These are phyloP conservation scores for Acanthurus lineatus DNA, from an alignment of 2,797 vertebrate species.

Conservation along the genomic window DNA sequence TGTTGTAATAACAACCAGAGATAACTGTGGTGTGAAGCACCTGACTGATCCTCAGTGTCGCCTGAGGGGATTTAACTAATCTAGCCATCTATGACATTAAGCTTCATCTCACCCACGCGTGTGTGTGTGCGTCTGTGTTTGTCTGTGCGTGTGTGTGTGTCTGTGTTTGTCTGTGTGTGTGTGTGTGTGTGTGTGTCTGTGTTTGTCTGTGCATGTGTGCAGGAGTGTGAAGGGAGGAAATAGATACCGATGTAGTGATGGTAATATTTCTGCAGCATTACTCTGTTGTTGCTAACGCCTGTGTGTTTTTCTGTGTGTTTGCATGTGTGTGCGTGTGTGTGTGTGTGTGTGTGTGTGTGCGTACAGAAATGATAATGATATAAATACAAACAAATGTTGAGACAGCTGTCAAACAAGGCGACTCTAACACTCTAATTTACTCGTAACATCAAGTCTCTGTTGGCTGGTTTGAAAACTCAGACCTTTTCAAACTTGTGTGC, in stretches of 20 bases:
- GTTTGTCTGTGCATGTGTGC: too few relatives aligned
- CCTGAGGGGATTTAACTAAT: conserved; percentile 64
- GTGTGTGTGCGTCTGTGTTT: conserved; percentile 22
- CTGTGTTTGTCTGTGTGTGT: too few relatives aligned
- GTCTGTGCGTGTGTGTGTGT: too few relatives aligned
- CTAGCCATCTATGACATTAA: conserved; percentile 56
- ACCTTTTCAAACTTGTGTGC: background rate
- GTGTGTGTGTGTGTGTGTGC: conserved; percentile 8
- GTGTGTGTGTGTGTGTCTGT: too few relatives aligned
- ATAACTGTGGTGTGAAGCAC: conserved; percentile 55
- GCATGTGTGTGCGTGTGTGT: conserved; percentile 14
- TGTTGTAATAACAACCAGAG: conserved; percentile 31
- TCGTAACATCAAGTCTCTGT: background rate
- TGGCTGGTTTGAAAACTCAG: background rate
- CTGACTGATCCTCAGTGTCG: conserved; percentile 57
- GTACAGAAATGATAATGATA: conserved; percentile 9
- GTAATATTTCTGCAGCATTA: too few relatives aligned
- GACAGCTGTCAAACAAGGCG: background rate
- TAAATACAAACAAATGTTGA: conserved; percentile 3
- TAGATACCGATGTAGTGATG: too few relatives aligned
- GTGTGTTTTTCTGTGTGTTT: too few relatives aligned
- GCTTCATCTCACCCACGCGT: conserved; percentile 42
- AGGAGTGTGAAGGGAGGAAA: too few relatives aligned
- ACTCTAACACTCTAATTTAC: conserved; percentile 5
- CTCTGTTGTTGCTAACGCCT: too few relatives aligned